These are phyloP conservation scores for Antedon bifida DNA, from an alignment of 35 echinoderm and acorn worm species.

Conservation along the genomic window DNA sequence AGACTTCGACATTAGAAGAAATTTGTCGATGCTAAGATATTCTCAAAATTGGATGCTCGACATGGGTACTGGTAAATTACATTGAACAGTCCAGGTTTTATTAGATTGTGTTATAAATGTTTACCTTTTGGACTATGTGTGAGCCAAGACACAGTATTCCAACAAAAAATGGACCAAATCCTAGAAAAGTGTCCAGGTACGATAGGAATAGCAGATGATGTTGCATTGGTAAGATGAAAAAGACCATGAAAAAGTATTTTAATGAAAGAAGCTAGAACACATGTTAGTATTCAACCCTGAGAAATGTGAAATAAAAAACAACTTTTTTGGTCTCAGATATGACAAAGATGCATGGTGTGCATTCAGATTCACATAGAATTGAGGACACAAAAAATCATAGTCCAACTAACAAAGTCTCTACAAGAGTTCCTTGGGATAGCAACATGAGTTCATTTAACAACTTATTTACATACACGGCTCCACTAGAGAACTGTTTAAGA, in stretches of 20 bases:
- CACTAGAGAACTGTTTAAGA: conserved; percentile 13
- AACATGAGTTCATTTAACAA: conserved; percentile 2
- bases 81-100: neutral
- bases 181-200: neutral
- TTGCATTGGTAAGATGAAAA: neutral
- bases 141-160: conserved; percentile 35
- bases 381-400: neutral
- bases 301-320: conserved; percentile 20
- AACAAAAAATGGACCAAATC: conserved; percentile 29
- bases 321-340: neutral
- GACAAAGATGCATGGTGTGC: neutral
- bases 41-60: conserved; percentile 31
- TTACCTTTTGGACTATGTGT: conserved; percentile 36
- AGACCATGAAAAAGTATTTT: conserved; percentile 10
- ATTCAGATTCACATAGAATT: neutral
- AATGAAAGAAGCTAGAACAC: neutral
- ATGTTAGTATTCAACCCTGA: neutral
- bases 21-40: no score
- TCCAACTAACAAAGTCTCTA: neutral
- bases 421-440: conserved; percentile 23
- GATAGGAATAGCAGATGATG: neutral
- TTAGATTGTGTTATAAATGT: conserved; percentile 19
- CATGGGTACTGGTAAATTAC: conserved; percentile 27
- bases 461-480: conserved; percentile 7
- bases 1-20: no score